Percentiles rank a stretch among this genome's conserved stretches.
These are phyloP conservation scores for Amitus sp. DNA, from an alignment of 2,888 invertebrate species.

Conservation along the genomic window DNA sequence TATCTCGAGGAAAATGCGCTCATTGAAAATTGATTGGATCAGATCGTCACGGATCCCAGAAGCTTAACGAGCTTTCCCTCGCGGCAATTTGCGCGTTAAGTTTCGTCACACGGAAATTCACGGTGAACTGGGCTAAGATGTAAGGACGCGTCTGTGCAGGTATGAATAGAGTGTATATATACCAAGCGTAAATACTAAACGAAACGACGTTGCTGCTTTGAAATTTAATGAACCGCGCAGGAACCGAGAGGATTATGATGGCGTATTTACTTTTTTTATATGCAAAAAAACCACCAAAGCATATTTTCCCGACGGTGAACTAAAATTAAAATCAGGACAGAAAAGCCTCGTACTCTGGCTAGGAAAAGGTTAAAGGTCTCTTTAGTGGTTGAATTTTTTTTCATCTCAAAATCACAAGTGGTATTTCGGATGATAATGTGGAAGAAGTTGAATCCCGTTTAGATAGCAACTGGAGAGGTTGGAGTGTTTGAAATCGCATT, in stretches of 20 bases:
- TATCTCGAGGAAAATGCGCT: background rate
- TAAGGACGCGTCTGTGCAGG: background rate
- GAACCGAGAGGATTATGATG: background rate
- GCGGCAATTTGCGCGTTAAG: background rate
- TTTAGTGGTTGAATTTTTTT: background rate
- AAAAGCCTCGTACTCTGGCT: background rate
- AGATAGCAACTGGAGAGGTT: too few relatives aligned
- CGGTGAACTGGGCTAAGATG: background rate
- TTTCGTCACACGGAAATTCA: slow-evolving; percentile 2
- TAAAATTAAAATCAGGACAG: background rate
- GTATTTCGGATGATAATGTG: background rate
- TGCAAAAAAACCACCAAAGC: background rate
- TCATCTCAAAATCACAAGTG: background rate
- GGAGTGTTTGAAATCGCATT: too few relatives aligned
- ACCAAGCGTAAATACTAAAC: background rate
- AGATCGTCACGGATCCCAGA: background rate
- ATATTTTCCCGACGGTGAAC: background rate
- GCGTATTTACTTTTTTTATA: background rate
- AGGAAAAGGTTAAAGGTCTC: background rate
- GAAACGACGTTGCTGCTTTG: slow-evolving; percentile 5
- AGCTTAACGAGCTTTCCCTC: slow-evolving; percentile 5
- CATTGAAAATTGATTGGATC: background rate
- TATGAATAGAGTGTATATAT: background rate
- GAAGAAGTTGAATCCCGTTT: too few relatives aligned
- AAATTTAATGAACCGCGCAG: slow-evolving; percentile 2